Base-by-base conservation (phyloP, 2,113 vertebrate species). In the Trinectes maculatus region DNA sequence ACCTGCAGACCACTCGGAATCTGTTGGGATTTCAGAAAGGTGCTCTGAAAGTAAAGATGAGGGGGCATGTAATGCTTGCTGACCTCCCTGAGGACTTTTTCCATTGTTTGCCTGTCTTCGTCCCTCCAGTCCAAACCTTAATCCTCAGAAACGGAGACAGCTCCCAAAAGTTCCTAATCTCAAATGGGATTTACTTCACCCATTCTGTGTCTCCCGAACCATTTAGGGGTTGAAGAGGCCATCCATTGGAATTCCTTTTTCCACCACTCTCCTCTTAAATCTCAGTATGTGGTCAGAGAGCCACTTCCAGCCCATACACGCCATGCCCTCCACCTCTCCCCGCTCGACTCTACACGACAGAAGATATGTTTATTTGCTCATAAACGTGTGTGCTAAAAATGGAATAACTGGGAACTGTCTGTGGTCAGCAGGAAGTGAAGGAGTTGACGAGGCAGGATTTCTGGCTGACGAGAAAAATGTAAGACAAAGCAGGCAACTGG, bases 341-440 rank as follows among this genome's bases (percentile, higher is more conserved):
- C 7, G 0, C 8, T 18, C 3, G 8, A 29, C 70, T 72, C 53
- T 13, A 65, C 43, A 81, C 21, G 79, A 73, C 55, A 76, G 71
- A 82, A 64, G 76, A 81, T 74, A 13, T 78, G 77, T 83, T 86
- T 85, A 57, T 86, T 84, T 80, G 47, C 52, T 63, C 46, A 31
- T 54, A 39, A 71, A 77, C 47, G 6, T 58, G 25, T 68, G 80
- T 67, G 79, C 83, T 79, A 79, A 72, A 80, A 80, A 77, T 70
- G 46, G 42, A 34, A 44, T 3, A 12, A 37, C 46, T 19, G 47
- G 40, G 72, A 77, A 55, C 21, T 28, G 33, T 74, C 10, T 5
- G 26, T 31, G 42, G 62, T 77, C 61, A 40, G 47, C 25, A 37
- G 76, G 78, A 84, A 76, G 69, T 15, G 21, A 33, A 60, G 43